Evolutionary conservation across 2,113 vertebrate species (phyloP).

Genomic region (Casuarius casuarius): DNA sequence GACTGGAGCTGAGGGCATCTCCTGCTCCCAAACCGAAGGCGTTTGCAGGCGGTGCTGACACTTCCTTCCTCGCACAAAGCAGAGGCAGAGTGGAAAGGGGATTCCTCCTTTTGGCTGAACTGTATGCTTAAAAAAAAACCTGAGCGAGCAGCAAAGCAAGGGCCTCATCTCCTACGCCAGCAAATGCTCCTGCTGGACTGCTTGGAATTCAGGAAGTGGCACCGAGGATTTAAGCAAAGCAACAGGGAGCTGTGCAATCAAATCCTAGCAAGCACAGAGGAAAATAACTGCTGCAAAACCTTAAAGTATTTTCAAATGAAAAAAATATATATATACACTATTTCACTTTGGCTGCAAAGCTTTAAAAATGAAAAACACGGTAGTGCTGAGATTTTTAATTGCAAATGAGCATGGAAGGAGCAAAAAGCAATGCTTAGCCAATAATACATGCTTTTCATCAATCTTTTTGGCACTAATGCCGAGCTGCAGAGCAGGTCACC

Average conservation of each 20-base stretch:
- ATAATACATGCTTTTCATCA: conserved; percentile 2
- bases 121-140: background rate
- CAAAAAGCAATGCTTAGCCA: background rate
- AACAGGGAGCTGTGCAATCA: background rate
- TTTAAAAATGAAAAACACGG: background rate
- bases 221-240: conserved; percentile 10
- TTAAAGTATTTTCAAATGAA: background rate
- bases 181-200: conserved; percentile 1
- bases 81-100: background rate
- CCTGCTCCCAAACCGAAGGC: background rate
- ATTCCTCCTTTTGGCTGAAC: background rate
- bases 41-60: background rate
- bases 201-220: conserved; percentile 46
- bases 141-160: background rate
- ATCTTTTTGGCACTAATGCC: background rate
- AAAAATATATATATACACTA: conserved; percentile 3
- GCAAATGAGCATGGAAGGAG: background rate
- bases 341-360: background rate
- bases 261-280: background rate
- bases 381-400: background rate
- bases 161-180: conserved; percentile 5
- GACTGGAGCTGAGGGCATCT: background rate
- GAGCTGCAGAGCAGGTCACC: background rate
- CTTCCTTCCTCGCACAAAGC: background rate
- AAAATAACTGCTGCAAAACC: background rate